Conservation (phyloP, 2,113 vertebrate genomes). For the Verasper variegatus region DNA sequence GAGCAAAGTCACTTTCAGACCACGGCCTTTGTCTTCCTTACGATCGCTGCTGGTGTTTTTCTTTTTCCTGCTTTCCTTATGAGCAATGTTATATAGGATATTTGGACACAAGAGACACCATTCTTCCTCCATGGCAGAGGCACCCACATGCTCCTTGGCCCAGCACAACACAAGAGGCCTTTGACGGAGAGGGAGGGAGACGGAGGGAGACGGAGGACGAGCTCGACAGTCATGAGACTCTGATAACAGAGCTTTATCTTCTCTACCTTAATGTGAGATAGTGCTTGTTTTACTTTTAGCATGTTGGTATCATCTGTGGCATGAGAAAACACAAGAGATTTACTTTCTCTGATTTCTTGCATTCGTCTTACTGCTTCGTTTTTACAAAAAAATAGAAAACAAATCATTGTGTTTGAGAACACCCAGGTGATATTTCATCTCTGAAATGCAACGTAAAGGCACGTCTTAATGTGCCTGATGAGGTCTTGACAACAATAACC, state of each 20-base stretch:
- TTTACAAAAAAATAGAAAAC: too few relatives aligned
- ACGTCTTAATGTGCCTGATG: background rate
- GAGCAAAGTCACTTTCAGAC: background rate
- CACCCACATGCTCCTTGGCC: constrained; percentile 62
- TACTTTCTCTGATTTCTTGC: background rate
- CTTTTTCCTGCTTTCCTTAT: background rate
- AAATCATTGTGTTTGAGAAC: too few relatives aligned
- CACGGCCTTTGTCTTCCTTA: background rate
- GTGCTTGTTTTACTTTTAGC: background rate
- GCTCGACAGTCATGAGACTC: constrained; percentile 54
- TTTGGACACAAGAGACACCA: constrained; percentile 57
- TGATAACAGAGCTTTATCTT: constrained; percentile 13
- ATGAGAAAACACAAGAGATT: background rate
- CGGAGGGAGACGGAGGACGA: constrained; percentile 8
- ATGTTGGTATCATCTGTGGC: background rate
- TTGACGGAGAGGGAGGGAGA: constrained; percentile 47
- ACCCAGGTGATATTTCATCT: background rate
- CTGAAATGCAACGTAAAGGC: too few relatives aligned
- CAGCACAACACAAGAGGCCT: constrained; percentile 52
- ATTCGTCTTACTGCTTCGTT: too few relatives aligned
- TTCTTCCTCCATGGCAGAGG: constrained; percentile 54
- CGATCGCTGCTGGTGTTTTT: background rate
- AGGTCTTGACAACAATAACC: background rate
- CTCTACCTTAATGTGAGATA: constrained; percentile 33
- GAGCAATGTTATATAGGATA: constrained; percentile 29